These are phyloP conservation scores for Onychostruthus taczanowskii DNA, from an alignment of 2,113 vertebrate genomes.

Conservation along the genomic window DNA sequence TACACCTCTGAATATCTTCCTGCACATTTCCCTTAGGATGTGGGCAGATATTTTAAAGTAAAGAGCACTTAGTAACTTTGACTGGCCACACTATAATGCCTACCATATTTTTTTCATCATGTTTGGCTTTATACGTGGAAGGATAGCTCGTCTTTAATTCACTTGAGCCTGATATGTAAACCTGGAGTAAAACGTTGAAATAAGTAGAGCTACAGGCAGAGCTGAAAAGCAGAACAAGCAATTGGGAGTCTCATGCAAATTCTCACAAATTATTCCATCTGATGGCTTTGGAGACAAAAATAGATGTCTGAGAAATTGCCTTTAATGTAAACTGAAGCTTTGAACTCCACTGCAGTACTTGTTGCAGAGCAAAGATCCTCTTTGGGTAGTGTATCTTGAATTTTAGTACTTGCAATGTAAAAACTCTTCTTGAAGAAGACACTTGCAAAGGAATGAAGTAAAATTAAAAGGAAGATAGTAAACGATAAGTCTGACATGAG, in stretches of 20 bases:
- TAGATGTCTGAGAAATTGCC: background rate
- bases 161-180: background rate
- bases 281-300: constrained; percentile 7
- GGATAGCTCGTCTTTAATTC: background rate
- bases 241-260: background rate
- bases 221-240: background rate
- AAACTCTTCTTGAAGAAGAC: background rate
- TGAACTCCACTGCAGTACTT: background rate
- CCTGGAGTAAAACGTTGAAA: background rate
- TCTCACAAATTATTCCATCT: background rate
- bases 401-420: background rate
- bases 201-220: background rate
- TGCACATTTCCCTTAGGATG: background rate
- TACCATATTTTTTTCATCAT: background rate
- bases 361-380: background rate
- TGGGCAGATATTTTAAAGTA: background rate
- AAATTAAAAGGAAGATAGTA: background rate
- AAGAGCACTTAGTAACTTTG: background rate
- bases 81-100: background rate
- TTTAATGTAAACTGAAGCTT: constrained; percentile 2
- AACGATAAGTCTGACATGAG: background rate
- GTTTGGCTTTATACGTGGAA: background rate
- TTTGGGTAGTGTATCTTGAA: background rate
- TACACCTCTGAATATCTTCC: background rate
- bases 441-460: background rate